Percentiles rank a stretch among this genome's conserved stretches.
These are phyloP conservation scores for Bufo bufo DNA, from an alignment of 2,113 vertebrate species.

Conservation along the genomic window DNA sequence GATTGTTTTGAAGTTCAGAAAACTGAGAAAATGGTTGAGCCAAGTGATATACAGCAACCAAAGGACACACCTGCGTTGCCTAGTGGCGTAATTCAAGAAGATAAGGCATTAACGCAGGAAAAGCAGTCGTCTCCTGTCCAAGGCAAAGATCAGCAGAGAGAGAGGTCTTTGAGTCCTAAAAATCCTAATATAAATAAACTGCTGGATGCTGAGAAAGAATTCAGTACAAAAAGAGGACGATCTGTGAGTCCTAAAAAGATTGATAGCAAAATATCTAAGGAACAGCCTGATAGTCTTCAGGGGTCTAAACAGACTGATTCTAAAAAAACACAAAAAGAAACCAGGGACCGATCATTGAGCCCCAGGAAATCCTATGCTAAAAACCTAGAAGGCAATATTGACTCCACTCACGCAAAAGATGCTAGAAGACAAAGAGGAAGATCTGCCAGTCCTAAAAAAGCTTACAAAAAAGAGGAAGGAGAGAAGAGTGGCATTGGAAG, in stretches of 20 bases:
- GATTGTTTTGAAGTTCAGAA: slow-evolving; percentile 67
- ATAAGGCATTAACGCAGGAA: slow-evolving; percentile 51
- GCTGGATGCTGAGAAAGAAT: slow-evolving; percentile 60
- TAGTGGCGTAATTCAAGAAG: slow-evolving; percentile 6
- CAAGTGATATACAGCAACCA: slow-evolving; percentile 64
- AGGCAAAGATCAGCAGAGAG: slow-evolving; percentile 67
- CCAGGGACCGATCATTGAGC: slow-evolving; percentile 62
- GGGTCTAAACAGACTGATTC: slow-evolving; percentile 70
- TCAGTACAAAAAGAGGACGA: slow-evolving; percentile 65
- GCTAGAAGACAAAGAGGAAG: slow-evolving; percentile 52
- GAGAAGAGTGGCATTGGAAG: slow-evolving; percentile 57
- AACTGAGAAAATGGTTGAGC: slow-evolving; percentile 67
- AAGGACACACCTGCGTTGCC: slow-evolving; percentile 70
- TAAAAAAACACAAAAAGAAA: slow-evolving; percentile 56
- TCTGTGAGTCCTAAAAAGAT: slow-evolving; percentile 72
- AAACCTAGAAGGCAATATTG: slow-evolving; percentile 48
- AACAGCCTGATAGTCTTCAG: slow-evolving; percentile 61
- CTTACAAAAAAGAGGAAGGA: slow-evolving; percentile 64
- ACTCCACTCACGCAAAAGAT: slow-evolving; percentile 57
- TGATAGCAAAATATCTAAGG: slow-evolving; percentile 60
- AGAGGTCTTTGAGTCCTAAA: slow-evolving; percentile 61
- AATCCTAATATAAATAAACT: slow-evolving; percentile 60
- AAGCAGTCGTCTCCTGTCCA: slow-evolving; percentile 64
- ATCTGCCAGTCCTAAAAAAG: slow-evolving; percentile 78
- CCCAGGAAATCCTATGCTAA: slow-evolving; percentile 65